Evolutionary conservation across 2,797 vertebrate genomes (phyloP).

Genomic region (Danio tinwini): DNA sequence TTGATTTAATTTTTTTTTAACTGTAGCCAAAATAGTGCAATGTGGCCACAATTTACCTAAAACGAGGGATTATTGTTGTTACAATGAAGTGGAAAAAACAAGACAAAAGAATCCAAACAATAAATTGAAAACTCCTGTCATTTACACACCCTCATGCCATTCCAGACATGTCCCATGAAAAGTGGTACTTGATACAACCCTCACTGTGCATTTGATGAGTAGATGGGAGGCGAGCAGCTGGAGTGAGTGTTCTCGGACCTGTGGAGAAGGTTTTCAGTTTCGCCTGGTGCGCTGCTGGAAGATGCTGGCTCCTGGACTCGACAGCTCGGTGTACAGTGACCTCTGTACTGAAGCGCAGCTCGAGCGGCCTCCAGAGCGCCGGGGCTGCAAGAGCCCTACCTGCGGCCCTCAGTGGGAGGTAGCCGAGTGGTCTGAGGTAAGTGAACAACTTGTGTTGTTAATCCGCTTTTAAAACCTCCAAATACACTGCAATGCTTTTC

Average conservation of each 20-base stretch:
- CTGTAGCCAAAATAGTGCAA: neutral
- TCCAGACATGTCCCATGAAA: neutral
- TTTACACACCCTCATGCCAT: neutral
- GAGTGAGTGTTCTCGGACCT: constrained; percentile 96
- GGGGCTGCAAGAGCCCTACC: constrained; percentile 90
- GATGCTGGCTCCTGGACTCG: constrained; percentile 95
- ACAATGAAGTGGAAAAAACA: neutral
- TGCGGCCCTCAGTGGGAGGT: constrained; percentile 99
- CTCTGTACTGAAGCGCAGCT: constrained; percentile 90
- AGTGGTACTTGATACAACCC: neutral
- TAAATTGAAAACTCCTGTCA: no score
- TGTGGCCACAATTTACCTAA: neutral
- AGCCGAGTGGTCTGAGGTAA: constrained; percentile 95
- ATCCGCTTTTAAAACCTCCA: neutral
- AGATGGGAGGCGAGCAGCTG: constrained; percentile 99
- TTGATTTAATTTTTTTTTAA: neutral
- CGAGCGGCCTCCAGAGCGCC: constrained; percentile 87
- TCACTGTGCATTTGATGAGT: constrained; percentile 37
- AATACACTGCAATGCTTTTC: no score
- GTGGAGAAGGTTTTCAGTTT: constrained; percentile 94
- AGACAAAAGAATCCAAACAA: neutral
- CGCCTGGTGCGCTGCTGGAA: constrained; percentile 97
- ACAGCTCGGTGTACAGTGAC: constrained; percentile 97
- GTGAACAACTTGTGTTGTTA: neutral
- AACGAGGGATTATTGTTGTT: neutral